Conservation (phyloP, 2,113 vertebrate species). For the Triplophysa siluroides region DNA sequence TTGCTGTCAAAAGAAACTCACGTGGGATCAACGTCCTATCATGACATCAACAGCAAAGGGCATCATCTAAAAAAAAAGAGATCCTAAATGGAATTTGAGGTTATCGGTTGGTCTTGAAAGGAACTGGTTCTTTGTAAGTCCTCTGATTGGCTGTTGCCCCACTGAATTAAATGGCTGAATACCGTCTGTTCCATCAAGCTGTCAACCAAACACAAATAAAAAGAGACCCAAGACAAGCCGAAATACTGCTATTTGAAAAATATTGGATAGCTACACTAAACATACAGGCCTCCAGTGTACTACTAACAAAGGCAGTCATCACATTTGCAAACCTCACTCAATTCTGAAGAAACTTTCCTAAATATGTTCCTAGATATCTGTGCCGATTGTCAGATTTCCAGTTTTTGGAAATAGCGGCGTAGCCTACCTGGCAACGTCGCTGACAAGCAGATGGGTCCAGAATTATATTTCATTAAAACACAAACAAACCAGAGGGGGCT, state of each 20-base stretch:
- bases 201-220: conserved; percentile 3
- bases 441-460: conserved; percentile 38
- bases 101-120: neutral
- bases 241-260: neutral
- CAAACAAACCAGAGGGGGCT: conserved; percentile 38
- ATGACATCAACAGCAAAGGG: neutral
- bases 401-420: conserved; percentile 3
- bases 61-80: neutral
- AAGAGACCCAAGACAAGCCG: neutral
- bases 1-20: neutral
- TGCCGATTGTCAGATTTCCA: neutral
- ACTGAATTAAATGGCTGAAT: conserved; percentile 29
- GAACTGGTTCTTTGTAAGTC: neutral
- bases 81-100: neutral
- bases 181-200: conserved; percentile 34
- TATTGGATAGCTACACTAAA: neutral
- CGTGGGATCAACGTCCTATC: neutral
- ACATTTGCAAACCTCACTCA: neutral
- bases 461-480: conserved; percentile 42
- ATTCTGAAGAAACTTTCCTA: neutral
- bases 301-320: neutral
- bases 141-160: conserved; percentile 27
- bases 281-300: neutral
- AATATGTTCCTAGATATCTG: neutral
- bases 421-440: conserved; percentile 24